Evolutionary conservation across 2,888 invertebrate genomes (phyloP), one percentile per base, ranked within the genome.

Genomic region (Exocentrus adspersus): DNA sequence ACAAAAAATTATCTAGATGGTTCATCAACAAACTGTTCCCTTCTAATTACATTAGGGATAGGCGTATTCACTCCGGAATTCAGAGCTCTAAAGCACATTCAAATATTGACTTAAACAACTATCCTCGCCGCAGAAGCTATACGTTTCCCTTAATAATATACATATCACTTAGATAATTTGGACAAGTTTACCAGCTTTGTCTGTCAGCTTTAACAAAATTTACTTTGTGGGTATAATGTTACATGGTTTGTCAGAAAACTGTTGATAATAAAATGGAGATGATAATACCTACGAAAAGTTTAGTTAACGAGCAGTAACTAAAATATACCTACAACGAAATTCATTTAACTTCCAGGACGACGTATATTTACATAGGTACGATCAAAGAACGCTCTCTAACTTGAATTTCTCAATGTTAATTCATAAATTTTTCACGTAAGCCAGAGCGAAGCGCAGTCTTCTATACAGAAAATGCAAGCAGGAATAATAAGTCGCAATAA

Each of bases 401-500:
- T 30, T 14, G 14, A 48, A 54, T 37, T 37, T 61, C 24, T 3
- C 7, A 37, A 41, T 48, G 14, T 37, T 37, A 42, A 61, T 61
- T 61, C 62, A 51, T 62, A 52, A 57, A 53, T 58, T 30, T 20
- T 58, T 58, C 59, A 63, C 71, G 68, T 72, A 64, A 68, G 69
- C 69, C 69, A 65, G 68, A 68, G 71, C 72, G 66, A 67, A 68
- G 71, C 70, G 68, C 72, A 74, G n/a, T 68, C 69, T 70, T 32
- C 53, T 46, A 67, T 70, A 72, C 66, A 67, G 65, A 68, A 67
- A 66, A 41, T 50, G 59, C 56, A 57, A 52, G 54, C 53, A 62
- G 58, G 70, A 71, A 74, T 71, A 74, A 74, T 72, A 72, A 75
- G 71, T 68, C 71, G 71, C 68, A 74, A 75, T 73, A 71, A 71